Base-by-base conservation (phyloP, 2,113 vertebrate genomes). In the Sterrhoptilus dennistouni region DNA sequence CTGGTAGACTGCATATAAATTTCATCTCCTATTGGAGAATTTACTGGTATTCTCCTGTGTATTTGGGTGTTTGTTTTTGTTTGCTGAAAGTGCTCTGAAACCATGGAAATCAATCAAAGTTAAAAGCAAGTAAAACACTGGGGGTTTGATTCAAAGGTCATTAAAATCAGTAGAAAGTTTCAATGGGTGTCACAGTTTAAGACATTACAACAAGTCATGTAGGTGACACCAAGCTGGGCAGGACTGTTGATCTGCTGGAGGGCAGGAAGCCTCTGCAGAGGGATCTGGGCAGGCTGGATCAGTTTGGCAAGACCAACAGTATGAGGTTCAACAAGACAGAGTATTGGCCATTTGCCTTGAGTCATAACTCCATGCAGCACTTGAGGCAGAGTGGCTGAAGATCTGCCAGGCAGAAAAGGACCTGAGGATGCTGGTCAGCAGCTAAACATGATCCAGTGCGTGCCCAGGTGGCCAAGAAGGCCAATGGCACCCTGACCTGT, bases 371-470 rank as follows among this genome's bases (percentile, higher is more conserved):
- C 60, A 11, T 16, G 50, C 19, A 85, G n/a, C 24, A 16, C 24
- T 49, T 49, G 60, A 49, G 50, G n/a, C 40, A 65, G 38, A 63
- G 12, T 19, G 42, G 15, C 42, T 49, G 42, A 49, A 29, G 56
- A 65, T 9, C 12, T 49, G n/a, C 29, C 4, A 3, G 12, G 40
- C 15, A 31, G n/a, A 38, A 74, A 38, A 74, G 9, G 28, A 64
- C 28, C n/a, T 38, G 23, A 56, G 24, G 8, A 6, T 56, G 40
- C 40, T 54, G 40, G 18, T n/a, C n/a, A 74, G 59, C n/a, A 74
- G n/a, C 69, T 47, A 8, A 45, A 72, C n/a, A 28, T 0, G 0
- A 8, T 4, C 23, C 50, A 65, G 23, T 3, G 9, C 42, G 36
- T 20, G 40, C 40, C 9, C 40, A 74, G 28, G 28, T 8, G 19